Percentiles rank a stretch among this genome's conserved stretches.
phyloP scores from a whole-genome alignment of 2,113 vertebrate species.

The Clarias batrachus region DNA sequence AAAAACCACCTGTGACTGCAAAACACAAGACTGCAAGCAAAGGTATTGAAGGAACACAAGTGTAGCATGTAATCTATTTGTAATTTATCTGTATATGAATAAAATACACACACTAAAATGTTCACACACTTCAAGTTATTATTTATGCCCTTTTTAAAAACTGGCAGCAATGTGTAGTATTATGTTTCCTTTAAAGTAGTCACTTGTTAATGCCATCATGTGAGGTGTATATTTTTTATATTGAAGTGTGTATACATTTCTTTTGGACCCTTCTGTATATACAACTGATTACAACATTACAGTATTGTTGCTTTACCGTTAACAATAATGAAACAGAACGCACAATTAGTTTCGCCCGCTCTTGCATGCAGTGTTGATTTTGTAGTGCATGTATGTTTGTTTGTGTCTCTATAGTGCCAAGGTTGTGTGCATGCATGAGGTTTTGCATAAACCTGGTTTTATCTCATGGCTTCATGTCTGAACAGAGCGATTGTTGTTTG shows the following conservation, averaged over 20 bases:
- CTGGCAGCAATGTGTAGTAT: no score
- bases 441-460: not conserved
- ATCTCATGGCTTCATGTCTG: not conserved
- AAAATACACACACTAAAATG: no score
- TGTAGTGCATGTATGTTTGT: not conserved
- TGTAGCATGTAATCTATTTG: not conserved
- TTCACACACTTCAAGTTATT: no score
- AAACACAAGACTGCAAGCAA: conserved; percentile 48
- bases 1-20: conserved; percentile 33
- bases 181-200: no score
- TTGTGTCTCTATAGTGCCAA: not conserved
- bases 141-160: no score
- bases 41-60: conserved; percentile 36
- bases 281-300: not conserved
- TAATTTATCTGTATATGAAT: no score
- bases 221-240: no score
- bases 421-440: not conserved
- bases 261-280: no score
- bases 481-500: no score
- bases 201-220: no score
- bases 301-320: not conserved
- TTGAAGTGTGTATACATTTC: no score
- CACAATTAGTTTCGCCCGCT: not conserved
- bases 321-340: not conserved
- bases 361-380: not conserved